Percentiles rank a stretch among this genome's conserved stretches.
phyloP scores from a whole-genome alignment of 1,140 invertebrate genomes.

The Drosophila pectinifera region DNA sequence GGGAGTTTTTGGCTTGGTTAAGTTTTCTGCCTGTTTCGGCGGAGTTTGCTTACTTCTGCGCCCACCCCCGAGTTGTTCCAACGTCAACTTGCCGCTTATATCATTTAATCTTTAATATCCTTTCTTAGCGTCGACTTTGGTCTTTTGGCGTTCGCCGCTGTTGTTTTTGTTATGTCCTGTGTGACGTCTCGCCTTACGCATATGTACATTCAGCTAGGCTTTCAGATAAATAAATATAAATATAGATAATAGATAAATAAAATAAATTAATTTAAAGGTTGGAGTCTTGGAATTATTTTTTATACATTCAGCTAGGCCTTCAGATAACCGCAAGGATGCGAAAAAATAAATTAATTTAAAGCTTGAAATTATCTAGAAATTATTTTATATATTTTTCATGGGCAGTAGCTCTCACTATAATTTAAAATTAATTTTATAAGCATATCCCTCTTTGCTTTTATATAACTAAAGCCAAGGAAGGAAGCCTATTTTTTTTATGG shows the following conservation, averaged over 20 bases:
- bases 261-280: too few relatives aligned
- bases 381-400: neutral
- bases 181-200: slow-evolving; percentile 69
- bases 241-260: too few relatives aligned
- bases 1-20: slow-evolving; percentile 8
- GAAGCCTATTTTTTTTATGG: neutral
- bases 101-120: slow-evolving; percentile 83
- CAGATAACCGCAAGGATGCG: neutral
- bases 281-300: too few relatives aligned
- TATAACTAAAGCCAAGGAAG: neutral
- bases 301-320: slow-evolving; percentile 8
- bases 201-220: slow-evolving; percentile 14
- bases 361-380: neutral
- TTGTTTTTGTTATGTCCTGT: slow-evolving; percentile 60
- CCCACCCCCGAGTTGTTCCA: slow-evolving; percentile 19
- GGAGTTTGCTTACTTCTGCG: slow-evolving; percentile 20
- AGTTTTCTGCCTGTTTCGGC: slow-evolving; percentile 20
- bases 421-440: neutral
- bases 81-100: slow-evolving; percentile 75
- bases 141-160: slow-evolving; percentile 57
- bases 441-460: neutral
- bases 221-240: too few relatives aligned
- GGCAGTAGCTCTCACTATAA: too few relatives aligned
- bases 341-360: neutral
- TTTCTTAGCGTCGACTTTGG: slow-evolving; percentile 79